Conservation (phyloP, 2,113 vertebrate genomes). For the Tetraodon nigroviridis region DNA sequence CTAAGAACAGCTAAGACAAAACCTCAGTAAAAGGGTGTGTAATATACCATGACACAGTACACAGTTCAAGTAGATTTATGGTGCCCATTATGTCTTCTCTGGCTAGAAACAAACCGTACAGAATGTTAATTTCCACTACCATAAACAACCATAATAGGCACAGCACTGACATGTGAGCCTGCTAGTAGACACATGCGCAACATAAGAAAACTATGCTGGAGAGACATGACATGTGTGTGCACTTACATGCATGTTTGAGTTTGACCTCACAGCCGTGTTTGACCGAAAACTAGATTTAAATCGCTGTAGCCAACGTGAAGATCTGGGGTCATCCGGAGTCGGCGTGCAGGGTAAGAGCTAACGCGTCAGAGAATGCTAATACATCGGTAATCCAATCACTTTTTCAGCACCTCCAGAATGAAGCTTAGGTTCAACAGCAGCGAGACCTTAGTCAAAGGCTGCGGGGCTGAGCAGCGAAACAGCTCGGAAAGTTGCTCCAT, state of each 20-base stretch:
- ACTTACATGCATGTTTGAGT: slow-evolving; percentile 12
- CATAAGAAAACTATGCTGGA: slow-evolving; percentile 7
- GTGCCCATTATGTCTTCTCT: slow-evolving; percentile 35
- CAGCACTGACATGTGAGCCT: slow-evolving; percentile 25
- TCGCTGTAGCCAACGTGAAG: slow-evolving; percentile 1
- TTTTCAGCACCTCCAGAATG: slow-evolving; percentile 53
- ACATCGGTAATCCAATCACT: slow-evolving; percentile 39
- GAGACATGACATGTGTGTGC: slow-evolving; percentile 9
- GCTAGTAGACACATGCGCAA: slow-evolving; percentile 20
- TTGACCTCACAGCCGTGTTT: slow-evolving; percentile 11
- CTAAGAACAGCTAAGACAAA: slow-evolving; percentile 31
- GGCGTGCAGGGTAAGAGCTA: slow-evolving; percentile 50
- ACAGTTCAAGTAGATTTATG: slow-evolving; percentile 55
- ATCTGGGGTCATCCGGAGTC: slow-evolving; percentile 48
- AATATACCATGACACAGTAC: slow-evolving; percentile 40
- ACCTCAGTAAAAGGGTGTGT: slow-evolving; percentile 43
- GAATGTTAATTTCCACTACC: slow-evolving; percentile 61
- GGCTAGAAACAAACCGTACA: slow-evolving; percentile 44
- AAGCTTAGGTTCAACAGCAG: slow-evolving; percentile 45
- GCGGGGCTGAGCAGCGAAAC: slow-evolving; percentile 42
- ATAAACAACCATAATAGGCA: slow-evolving; percentile 58
- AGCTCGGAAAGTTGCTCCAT: slow-evolving; percentile 7
- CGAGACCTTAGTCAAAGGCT: slow-evolving; percentile 17
- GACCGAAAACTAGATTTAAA: slow-evolving; percentile 1
- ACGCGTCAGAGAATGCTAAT: slow-evolving; percentile 44